phyloP scores from a whole-genome alignment of 2,797 vertebrate species.

The Cyprinodon diabolis region DNA sequence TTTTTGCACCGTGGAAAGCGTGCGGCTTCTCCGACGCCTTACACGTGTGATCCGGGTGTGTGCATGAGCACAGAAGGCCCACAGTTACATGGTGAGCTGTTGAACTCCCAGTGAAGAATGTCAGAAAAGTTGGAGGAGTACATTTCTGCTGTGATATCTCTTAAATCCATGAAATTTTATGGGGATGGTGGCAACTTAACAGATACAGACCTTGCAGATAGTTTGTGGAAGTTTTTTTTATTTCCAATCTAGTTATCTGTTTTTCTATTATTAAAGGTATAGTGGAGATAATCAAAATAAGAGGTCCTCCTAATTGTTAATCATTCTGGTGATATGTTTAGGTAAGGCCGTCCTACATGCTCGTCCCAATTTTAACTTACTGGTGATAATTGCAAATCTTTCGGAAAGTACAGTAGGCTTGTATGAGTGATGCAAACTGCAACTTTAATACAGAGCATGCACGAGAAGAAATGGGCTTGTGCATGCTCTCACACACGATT shows the following conservation, averaged over 20 bases:
- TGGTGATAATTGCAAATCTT: too few relatives aligned
- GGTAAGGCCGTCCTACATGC: too few relatives aligned
- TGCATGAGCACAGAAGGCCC: constrained; percentile 19
- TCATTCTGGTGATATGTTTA: too few relatives aligned
- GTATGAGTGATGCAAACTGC: too few relatives aligned
- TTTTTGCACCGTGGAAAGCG: constrained; percentile 12
- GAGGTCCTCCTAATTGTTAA: too few relatives aligned
- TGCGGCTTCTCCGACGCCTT: neutral
- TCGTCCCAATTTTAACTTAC: too few relatives aligned
- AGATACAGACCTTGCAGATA: constrained; percentile 31
- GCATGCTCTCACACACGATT: too few relatives aligned
- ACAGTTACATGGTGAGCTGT: constrained; percentile 50
- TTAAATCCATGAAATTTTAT: constrained; percentile 52
- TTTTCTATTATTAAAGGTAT: neutral
- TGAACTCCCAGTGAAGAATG: constrained; percentile 47
- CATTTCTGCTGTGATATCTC: constrained; percentile 46
- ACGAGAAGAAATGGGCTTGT: too few relatives aligned
- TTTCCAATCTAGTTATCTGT: neutral
- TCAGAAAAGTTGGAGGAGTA: constrained; percentile 55
- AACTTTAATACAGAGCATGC: too few relatives aligned
- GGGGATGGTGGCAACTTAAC: constrained; percentile 43
- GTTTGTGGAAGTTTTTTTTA: constrained; percentile 24
- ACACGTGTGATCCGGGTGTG: neutral
- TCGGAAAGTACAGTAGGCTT: too few relatives aligned
- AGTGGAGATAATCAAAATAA: too few relatives aligned